A percentile compares a stretch with the other conserved stretches of the same genome.
Conservation (phyloP, 2,888 invertebrate genomes). For the Nymphalis polychloros region DNA sequence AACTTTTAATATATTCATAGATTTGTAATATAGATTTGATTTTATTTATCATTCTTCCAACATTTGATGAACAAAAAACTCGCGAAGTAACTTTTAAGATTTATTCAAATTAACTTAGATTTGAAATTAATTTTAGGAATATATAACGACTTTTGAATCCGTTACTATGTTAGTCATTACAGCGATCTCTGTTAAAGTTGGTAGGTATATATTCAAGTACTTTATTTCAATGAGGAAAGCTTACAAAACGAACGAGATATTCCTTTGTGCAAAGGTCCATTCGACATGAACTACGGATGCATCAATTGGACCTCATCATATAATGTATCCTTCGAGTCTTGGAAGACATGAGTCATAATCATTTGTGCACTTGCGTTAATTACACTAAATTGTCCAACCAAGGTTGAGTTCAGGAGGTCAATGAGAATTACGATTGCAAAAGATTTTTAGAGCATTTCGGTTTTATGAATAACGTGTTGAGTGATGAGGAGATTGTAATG, state of each 20-base stretch:
- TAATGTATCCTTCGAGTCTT: conserved; percentile 2
- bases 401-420: conserved; percentile 16
- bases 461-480: neutral
- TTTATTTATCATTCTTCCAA: too few relatives aligned
- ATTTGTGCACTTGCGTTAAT: conserved; percentile 17
- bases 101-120: too few relatives aligned
- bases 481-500: too few relatives aligned
- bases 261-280: neutral
- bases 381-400: conserved; percentile 16
- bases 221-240: neutral
- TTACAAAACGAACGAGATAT: neutral
- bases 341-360: conserved; percentile 18
- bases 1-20: too few relatives aligned
- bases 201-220: too few relatives aligned
- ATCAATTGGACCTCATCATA: conserved; percentile 8
- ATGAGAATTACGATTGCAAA: neutral
- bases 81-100: too few relatives aligned
- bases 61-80: too few relatives aligned
- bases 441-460: neutral
- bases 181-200: too few relatives aligned
- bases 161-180: too few relatives aligned
- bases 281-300: conserved; percentile 10
- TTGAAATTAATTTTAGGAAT: too few relatives aligned
- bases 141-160: too few relatives aligned
- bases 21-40: too few relatives aligned